These are phyloP conservation scores for Tribolium madens DNA, from an alignment of 1,140 invertebrate species.

Conservation along the genomic window DNA sequence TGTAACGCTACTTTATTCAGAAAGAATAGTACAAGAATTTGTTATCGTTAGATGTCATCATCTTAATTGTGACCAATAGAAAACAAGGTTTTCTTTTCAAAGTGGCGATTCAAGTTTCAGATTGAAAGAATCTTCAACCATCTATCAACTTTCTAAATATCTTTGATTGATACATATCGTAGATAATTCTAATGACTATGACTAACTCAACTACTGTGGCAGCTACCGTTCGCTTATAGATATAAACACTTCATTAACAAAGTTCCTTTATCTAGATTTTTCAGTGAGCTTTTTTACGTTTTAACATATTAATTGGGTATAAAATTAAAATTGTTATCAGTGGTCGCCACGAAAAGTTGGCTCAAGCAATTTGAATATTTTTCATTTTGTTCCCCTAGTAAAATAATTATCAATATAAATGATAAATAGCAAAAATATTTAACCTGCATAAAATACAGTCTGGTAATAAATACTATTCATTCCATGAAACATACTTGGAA, in stretches of 20 bases:
- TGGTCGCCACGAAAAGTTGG: not conserved
- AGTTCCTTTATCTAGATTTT: not conserved
- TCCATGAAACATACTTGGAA: slow-evolving; percentile 25
- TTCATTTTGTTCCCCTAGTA: not conserved
- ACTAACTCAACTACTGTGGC: not conserved
- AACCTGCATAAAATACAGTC: slow-evolving; percentile 7
- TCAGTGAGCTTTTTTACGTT: not conserved
- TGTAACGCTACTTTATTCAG: slow-evolving; percentile 48
- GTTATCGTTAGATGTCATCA: slow-evolving; percentile 49
- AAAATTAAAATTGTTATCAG: not conserved
- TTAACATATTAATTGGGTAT: not conserved
- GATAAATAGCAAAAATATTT: slow-evolving; percentile 30
- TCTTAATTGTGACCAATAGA: slow-evolving; percentile 35
- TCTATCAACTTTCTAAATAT: not conserved
- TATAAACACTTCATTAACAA: not conserved
- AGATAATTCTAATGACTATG: not conserved
- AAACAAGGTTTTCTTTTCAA: slow-evolving; percentile 6
- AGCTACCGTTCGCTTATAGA: not conserved
- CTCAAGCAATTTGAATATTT: not conserved
- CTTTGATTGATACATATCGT: not conserved
- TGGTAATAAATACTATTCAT: slow-evolving; percentile 4
- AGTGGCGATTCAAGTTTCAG: not conserved
- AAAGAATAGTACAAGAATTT: slow-evolving; percentile 50
- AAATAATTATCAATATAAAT: slow-evolving; percentile 23
- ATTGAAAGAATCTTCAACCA: not conserved